Percentiles rank a stretch among this genome's conserved stretches.
phyloP scores from a whole-genome alignment of 2,888 invertebrate species.

The Alcis repandata region DNA sequence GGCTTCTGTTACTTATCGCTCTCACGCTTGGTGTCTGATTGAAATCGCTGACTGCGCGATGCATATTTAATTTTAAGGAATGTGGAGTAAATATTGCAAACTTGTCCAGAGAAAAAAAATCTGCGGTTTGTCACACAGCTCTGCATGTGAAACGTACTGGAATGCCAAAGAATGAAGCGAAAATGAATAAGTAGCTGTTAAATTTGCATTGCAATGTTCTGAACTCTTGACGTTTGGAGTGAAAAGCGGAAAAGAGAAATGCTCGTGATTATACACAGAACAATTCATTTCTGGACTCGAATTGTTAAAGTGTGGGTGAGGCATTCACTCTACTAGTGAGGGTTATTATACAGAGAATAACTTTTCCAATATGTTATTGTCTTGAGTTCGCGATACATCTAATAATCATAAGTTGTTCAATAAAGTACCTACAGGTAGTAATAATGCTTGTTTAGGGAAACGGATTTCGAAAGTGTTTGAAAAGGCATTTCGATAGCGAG shows the following conservation, averaged over 20 bases:
- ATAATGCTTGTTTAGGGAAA: not conserved
- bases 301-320: not conserved
- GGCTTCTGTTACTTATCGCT: too few relatives aligned
- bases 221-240: slow-evolving; percentile 6
- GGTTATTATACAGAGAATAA: not conserved
- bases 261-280: not conserved
- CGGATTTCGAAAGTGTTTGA: too few relatives aligned
- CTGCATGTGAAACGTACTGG: too few relatives aligned
- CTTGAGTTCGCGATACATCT: not conserved
- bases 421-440: not conserved
- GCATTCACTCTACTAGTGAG: not conserved
- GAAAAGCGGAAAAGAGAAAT: slow-evolving; percentile 2
- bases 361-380: slow-evolving; percentile 3
- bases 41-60: too few relatives aligned
- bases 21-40: too few relatives aligned
- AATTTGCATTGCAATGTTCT: not conserved
- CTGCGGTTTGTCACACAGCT: too few relatives aligned
- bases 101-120: too few relatives aligned
- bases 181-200: not conserved
- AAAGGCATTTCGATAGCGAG: too few relatives aligned
- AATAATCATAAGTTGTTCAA: not conserved
- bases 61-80: too few relatives aligned
- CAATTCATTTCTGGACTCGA: not conserved
- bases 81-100: too few relatives aligned
- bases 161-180: not conserved